Evolutionary conservation across 1,140 invertebrate genomes (phyloP).

Genomic region (Acromyrmex charruanus): DNA sequence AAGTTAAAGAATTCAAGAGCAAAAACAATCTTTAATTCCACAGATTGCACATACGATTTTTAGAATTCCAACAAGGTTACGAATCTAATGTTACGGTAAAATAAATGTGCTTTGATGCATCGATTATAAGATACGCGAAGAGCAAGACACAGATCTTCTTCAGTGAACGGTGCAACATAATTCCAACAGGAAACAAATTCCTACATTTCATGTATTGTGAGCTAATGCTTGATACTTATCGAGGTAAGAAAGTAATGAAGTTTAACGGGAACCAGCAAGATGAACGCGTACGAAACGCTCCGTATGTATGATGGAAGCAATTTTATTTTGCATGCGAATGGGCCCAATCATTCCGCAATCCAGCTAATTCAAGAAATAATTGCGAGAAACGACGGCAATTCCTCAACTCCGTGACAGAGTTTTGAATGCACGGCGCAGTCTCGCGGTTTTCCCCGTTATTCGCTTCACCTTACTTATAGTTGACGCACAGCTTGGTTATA

Average conservation of each 20-base stretch:
- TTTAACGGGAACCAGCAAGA: slow-evolving; percentile 42
- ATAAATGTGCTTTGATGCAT: slow-evolving; percentile 30
- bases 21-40: background rate
- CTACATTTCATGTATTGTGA: slow-evolving; percentile 43
- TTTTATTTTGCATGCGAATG: slow-evolving; percentile 59
- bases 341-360: slow-evolving; percentile 53
- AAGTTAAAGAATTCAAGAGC: background rate
- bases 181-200: slow-evolving; percentile 46
- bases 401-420: slow-evolving; percentile 42
- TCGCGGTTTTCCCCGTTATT: slow-evolving; percentile 75
- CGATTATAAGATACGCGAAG: slow-evolving; percentile 19
- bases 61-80: slow-evolving; percentile 14
- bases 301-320: slow-evolving; percentile 38
- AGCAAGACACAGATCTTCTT: slow-evolving; percentile 11
- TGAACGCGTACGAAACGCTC: slow-evolving; percentile 33
- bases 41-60: background rate
- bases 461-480: slow-evolving; percentile 70
- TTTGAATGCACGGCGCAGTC: slow-evolving; percentile 53
- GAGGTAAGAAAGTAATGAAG: slow-evolving; percentile 51
- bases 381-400: slow-evolving; percentile 53
- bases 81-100: slow-evolving; percentile 24
- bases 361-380: slow-evolving; percentile 61
- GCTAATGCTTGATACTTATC: slow-evolving; percentile 49
- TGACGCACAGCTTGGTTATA: slow-evolving; percentile 71
- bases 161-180: slow-evolving; percentile 22